Percentiles rank a stretch among this genome's conserved stretches.
Evolutionary conservation across 2,888 invertebrate species (phyloP).

Genomic region (Xestobium rufovillosum): DNA sequence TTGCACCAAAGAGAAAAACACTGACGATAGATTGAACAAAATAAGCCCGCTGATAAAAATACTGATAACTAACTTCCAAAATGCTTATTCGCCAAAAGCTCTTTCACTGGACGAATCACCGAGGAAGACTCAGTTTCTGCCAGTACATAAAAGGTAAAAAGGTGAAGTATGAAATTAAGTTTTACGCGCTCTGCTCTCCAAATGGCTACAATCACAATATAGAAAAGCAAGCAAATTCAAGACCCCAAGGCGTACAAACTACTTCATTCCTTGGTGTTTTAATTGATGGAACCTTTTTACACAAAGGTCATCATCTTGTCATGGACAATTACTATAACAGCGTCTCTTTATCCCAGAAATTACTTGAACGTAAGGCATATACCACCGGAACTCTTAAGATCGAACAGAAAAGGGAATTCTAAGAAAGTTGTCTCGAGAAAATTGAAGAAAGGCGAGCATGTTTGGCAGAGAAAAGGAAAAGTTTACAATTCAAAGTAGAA

Average conservation of each 20-base stretch:
- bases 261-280: conserved; percentile 25
- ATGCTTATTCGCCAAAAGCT: conserved; percentile 18
- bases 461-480: conserved; percentile 13
- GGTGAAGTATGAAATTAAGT: conserved; percentile 22
- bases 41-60: no score
- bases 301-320: conserved; percentile 26
- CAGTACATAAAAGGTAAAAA: conserved; percentile 21
- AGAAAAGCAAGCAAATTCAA: conserved; percentile 19
- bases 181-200: conserved; percentile 20
- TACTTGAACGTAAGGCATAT: conserved; percentile 18
- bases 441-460: conserved; percentile 15
- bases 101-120: conserved; percentile 21
- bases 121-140: conserved; percentile 18
- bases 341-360: conserved; percentile 18
- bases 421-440: conserved; percentile 11
- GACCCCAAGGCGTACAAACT: conserved; percentile 15
- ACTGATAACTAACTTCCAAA: conserved; percentile 15
- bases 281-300: conserved; percentile 25
- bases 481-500: conserved; percentile 7
- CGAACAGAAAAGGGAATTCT: conserved; percentile 22
- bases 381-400: conserved; percentile 21
- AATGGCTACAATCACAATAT: conserved; percentile 19
- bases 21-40: no score
- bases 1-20: no score
- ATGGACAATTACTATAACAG: conserved; percentile 28